A percentile compares a stretch with the other conserved stretches of the same genome.
phyloP scores from a whole-genome alignment of 2,113 vertebrate species.

The Rattus norvegicus region DNA sequence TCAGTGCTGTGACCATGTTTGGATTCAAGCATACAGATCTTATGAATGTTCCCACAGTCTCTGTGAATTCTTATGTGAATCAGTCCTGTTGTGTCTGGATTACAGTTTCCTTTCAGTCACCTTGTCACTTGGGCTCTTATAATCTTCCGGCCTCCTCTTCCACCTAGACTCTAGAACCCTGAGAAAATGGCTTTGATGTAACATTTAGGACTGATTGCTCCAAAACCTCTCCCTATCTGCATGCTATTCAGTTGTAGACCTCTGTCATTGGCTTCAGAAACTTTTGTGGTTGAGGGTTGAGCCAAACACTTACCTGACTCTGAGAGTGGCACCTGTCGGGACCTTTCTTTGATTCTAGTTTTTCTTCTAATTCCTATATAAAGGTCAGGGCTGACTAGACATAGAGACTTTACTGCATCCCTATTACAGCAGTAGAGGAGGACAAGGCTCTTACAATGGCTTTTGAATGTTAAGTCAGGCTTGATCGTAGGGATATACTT shows the following conservation, averaged over 20 bases:
- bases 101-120: neutral
- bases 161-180: neutral
- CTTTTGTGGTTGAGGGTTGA: neutral
- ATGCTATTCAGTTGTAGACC: neutral
- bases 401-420: neutral
- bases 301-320: too few relatives aligned
- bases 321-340: neutral
- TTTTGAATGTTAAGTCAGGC: neutral
- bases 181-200: neutral
- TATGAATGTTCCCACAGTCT: neutral
- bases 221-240: neutral
- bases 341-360: neutral
- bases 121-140: neutral
- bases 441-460: neutral
- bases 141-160: neutral
- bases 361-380: neutral
- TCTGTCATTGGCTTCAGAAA: neutral
- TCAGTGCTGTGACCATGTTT: neutral
- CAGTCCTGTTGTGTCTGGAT: neutral
- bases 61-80: neutral
- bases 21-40: neutral
- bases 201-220: neutral
- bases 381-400: neutral
- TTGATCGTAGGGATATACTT: neutral
- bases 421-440: neutral